A percentile compares a stretch with the other conserved stretches of the same genome.
phyloP scores from a whole-genome alignment of 2,113 vertebrate species.

The Myodes glareolus region DNA sequence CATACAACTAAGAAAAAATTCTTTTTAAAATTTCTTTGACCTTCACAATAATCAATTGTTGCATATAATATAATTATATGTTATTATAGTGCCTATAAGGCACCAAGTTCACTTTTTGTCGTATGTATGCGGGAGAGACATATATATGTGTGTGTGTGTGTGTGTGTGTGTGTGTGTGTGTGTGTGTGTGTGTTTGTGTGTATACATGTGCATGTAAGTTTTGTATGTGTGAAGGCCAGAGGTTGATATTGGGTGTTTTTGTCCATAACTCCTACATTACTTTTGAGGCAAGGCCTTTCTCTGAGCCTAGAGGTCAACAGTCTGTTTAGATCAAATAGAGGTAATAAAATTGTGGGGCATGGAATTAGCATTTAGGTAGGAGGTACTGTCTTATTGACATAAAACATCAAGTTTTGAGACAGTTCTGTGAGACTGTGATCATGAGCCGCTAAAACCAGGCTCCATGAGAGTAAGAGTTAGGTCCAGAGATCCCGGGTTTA shows the following conservation, averaged over 20 bases:
- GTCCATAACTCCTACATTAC: neutral
- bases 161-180: neutral
- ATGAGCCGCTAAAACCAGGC: neutral
- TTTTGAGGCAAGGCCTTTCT: neutral
- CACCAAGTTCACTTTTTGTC: neutral
- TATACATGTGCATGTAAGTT: neutral
- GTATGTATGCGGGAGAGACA: fast-evolving
- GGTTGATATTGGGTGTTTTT: neutral
- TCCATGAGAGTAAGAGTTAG: fast-evolving
- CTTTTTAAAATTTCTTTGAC: neutral
- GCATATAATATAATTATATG: neutral
- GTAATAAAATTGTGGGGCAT: fast-evolving
- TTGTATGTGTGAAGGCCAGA: neutral
- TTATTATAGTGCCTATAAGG: neutral
- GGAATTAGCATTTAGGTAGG: neutral
- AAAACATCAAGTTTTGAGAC: neutral
- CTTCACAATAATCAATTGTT: neutral
- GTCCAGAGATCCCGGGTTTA: neutral
- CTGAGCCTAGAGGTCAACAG: neutral
- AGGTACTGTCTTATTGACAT: neutral
- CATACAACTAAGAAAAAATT: neutral
- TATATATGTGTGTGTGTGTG: too few relatives aligned
- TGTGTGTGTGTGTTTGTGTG: neutral
- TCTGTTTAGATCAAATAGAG: neutral
- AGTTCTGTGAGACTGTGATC: neutral